Conservation (phyloP, 2,888 invertebrate genomes). For the Eulithis prunata region DNA sequence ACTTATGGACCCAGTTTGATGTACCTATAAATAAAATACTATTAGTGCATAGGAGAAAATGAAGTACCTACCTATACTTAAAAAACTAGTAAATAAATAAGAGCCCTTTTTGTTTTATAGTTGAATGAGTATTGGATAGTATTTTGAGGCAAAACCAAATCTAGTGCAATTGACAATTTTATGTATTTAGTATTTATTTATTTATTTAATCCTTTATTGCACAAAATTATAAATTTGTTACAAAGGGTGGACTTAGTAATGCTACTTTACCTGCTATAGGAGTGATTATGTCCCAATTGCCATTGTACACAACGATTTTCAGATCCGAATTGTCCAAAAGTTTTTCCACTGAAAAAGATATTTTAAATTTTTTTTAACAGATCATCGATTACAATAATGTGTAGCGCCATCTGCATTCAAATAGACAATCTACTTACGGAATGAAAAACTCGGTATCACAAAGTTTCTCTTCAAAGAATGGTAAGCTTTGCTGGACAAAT, state of each 20-base stretch:
- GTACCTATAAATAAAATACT: slow-evolving; percentile 57
- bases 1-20: slow-evolving; percentile 74
- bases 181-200: too few relatives aligned
- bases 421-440: slow-evolving; percentile 59
- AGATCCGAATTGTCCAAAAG: slow-evolving; percentile 66
- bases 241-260: too few relatives aligned
- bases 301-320: slow-evolving; percentile 72
- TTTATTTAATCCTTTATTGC: too few relatives aligned
- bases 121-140: not conserved
- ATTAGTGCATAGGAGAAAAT: too few relatives aligned
- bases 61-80: too few relatives aligned
- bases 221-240: too few relatives aligned
- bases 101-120: too few relatives aligned
- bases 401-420: not conserved
- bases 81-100: too few relatives aligned
- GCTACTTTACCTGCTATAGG: slow-evolving; percentile 55
- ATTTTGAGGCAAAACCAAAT: too few relatives aligned
- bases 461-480: slow-evolving; percentile 60
- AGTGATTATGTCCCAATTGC: slow-evolving; percentile 73
- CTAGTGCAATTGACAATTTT: too few relatives aligned
- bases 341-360: slow-evolving; percentile 68
- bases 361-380: not conserved
- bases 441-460: slow-evolving; percentile 66
- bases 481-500: slow-evolving; percentile 59
- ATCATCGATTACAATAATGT: not conserved